phyloP scores from a whole-genome alignment of 2,888 invertebrate species.

The Meiosimyza decipiens region DNA sequence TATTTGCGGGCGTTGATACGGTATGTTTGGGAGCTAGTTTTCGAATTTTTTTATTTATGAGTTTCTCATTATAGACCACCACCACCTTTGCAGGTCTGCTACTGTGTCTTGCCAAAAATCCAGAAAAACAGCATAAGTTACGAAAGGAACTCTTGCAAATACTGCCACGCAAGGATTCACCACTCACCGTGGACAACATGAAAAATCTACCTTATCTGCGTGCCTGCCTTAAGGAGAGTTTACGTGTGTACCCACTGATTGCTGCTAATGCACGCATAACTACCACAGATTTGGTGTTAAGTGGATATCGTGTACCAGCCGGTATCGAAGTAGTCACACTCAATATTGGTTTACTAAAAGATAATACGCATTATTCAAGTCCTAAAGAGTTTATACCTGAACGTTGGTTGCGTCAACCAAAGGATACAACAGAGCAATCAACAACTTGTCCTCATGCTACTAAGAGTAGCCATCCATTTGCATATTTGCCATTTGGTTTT shows the following conservation, averaged over 20 bases:
- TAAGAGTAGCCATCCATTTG: constrained; percentile 45
- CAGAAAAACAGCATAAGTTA: constrained; percentile 74
- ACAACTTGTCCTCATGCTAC: constrained; percentile 8
- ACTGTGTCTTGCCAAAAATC: constrained; percentile 71
- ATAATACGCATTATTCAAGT: constrained; percentile 66
- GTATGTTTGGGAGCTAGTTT: constrained; percentile 67
- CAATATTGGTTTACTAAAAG: constrained; percentile 65
- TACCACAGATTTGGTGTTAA: constrained; percentile 71
- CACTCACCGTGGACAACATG: constrained; percentile 67
- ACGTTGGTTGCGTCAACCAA: constrained; percentile 45
- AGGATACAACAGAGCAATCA: background rate
- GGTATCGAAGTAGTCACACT: constrained; percentile 77
- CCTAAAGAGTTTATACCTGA: constrained; percentile 44
- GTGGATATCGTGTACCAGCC: constrained; percentile 75
- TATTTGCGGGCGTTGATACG: constrained; percentile 79
- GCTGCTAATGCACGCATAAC: constrained; percentile 70
- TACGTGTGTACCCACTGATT: constrained; percentile 72
- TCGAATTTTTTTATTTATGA: background rate
- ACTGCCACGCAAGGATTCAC: constrained; percentile 63
- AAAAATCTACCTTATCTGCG: constrained; percentile 73
- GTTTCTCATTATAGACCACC: constrained; percentile 58
- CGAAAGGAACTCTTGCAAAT: constrained; percentile 69
- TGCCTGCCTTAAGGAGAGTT: constrained; percentile 80
- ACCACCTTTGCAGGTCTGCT: constrained; percentile 50
- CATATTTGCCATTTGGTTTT: constrained; percentile 75